Evolutionary conservation across 2,888 invertebrate species (phyloP).

Genomic region (Drosophila atroscutellata): DNA sequence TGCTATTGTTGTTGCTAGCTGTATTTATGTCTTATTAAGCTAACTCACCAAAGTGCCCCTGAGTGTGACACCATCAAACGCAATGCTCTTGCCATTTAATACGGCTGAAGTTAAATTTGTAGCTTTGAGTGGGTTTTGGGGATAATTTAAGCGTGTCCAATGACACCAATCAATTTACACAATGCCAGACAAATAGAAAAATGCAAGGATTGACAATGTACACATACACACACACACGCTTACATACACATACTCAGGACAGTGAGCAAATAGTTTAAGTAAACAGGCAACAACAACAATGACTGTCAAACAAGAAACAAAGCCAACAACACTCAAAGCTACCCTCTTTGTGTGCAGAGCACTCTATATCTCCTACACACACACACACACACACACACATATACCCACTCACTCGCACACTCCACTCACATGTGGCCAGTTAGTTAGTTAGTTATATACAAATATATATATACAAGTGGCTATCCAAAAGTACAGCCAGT

Average conservation of each 20-base stretch:
- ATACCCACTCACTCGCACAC: slow-evolving; percentile 1
- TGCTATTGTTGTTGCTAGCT: slow-evolving; percentile 20
- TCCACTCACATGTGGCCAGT: slow-evolving; percentile 16
- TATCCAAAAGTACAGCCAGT: slow-evolving; percentile 40
- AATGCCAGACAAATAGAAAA: slow-evolving; percentile 40
- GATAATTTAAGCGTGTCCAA: slow-evolving; percentile 20
- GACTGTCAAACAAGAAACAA: slow-evolving; percentile 36
- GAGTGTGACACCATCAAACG: slow-evolving; percentile 24
- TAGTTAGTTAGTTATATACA: slow-evolving; percentile 72
- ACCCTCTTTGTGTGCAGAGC: slow-evolving; percentile 62
- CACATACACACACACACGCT: slow-evolving; percentile 9
- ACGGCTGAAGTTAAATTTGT: slow-evolving; percentile 3
- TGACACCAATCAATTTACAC: slow-evolving; percentile 53
- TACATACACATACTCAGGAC: slow-evolving; percentile 15
- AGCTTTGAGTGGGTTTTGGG: not conserved
- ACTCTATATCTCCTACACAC: slow-evolving; percentile 48
- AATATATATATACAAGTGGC: slow-evolving; percentile 66
- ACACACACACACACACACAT: slow-evolving; percentile 6
- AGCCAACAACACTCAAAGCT: slow-evolving; percentile 52
- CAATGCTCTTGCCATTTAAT: slow-evolving; percentile 8
- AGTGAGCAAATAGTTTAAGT: slow-evolving; percentile 68
- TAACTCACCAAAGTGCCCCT: slow-evolving; percentile 39
- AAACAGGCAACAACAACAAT: slow-evolving; percentile 52
- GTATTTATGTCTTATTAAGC: slow-evolving; percentile 54
- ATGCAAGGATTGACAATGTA: slow-evolving; percentile 25